These are phyloP conservation scores for Drosophila mimica DNA, from an alignment of 2,888 invertebrate genomes.

Conservation along the genomic window DNA sequence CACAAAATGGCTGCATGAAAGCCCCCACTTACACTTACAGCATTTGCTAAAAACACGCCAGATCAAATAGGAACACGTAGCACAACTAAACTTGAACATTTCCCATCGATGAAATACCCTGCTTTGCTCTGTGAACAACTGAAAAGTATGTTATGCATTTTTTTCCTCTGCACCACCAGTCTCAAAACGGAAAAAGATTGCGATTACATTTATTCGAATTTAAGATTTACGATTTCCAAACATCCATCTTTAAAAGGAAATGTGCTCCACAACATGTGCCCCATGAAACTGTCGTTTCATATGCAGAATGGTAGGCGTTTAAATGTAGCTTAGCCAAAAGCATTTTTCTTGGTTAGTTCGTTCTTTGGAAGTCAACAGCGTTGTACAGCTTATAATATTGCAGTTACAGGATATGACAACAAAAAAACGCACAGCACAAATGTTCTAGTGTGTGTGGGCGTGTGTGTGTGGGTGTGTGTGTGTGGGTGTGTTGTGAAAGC, in stretches of 20 bases:
- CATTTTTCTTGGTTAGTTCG: neutral
- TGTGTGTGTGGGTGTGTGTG: slow-evolving; percentile 12
- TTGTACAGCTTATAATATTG: slow-evolving; percentile 32
- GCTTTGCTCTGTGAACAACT: neutral
- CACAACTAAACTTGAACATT: neutral
- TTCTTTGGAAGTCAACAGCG: slow-evolving; percentile 17
- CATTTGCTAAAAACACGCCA: slow-evolving; percentile 59
- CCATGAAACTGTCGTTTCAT: neutral
- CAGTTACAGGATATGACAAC: slow-evolving; percentile 43
- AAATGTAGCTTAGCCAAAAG: slow-evolving; percentile 24
- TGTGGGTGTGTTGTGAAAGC: slow-evolving; percentile 11
- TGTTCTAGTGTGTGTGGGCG: neutral
- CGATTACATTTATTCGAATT: neutral
- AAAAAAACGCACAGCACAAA: slow-evolving; percentile 5
- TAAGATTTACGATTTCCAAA: neutral
- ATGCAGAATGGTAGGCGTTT: neutral
- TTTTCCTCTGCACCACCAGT: neutral
- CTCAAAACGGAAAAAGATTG: too few species aligned
- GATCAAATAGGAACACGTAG: slow-evolving; percentile 44
- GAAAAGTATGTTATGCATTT: slow-evolving; percentile 6
- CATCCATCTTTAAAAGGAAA: neutral
- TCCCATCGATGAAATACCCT: slow-evolving; percentile 18
- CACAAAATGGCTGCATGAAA: slow-evolving; percentile 71
- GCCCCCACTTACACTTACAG: slow-evolving; percentile 72
- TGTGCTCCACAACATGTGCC: neutral